Percentiles rank a stretch among this genome's conserved stretches.
Evolutionary conservation across 2,113 vertebrate genomes (phyloP).

Genomic region (rabbit (Oryctolagus cuniculus)): DNA sequence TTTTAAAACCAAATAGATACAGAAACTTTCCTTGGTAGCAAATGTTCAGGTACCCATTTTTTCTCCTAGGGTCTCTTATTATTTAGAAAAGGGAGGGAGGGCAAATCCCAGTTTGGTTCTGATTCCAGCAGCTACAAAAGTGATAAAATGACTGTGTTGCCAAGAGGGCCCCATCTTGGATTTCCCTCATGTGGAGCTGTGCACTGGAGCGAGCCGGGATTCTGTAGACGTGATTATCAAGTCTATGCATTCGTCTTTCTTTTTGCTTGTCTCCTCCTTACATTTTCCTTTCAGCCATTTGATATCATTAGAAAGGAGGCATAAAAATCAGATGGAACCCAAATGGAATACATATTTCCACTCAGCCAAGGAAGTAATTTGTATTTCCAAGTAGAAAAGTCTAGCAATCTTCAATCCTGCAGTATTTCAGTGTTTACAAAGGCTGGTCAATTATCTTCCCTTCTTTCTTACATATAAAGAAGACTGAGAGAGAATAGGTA

Average conservation of each 20-base stretch:
- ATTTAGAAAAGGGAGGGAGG: neutral
- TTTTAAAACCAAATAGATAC: neutral
- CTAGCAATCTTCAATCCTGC: neutral
- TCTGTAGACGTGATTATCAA: neutral
- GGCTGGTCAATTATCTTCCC: neutral
- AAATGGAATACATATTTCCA: conserved; percentile 24
- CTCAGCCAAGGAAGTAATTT: neutral
- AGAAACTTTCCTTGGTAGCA: neutral
- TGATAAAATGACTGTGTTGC: neutral
- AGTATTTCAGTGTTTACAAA: neutral
- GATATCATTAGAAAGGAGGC: neutral
- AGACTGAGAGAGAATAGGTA: neutral
- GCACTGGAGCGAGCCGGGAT: neutral
- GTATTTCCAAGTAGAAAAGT: neutral
- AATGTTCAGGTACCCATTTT: neutral
- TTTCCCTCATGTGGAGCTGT: neutral
- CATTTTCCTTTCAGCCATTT: neutral
- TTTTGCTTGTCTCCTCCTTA: neutral
- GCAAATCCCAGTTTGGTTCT: neutral
- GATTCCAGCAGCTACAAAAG: neutral
- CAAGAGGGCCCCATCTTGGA: neutral
- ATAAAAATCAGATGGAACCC: conserved; percentile 1
- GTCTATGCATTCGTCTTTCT: neutral
- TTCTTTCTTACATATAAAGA: neutral
- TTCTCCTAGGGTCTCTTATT: neutral